phyloP scores from a whole-genome alignment of 2,888 invertebrate species.

The Fragum whitleyi region DNA sequence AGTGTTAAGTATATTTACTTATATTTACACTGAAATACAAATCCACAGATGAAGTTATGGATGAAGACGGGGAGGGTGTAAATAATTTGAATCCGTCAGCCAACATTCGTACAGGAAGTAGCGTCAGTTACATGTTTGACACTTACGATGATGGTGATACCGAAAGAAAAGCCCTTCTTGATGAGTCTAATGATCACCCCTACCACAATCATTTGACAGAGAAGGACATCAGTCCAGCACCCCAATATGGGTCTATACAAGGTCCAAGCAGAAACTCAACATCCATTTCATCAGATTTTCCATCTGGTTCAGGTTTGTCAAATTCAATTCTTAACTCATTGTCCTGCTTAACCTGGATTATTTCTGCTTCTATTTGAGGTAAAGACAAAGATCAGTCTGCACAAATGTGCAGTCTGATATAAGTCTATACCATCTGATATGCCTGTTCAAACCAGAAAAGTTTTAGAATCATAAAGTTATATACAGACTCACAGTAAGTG shows the following conservation, averaged over 20 bases:
- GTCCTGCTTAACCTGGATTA: not conserved
- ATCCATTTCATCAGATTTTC: not conserved
- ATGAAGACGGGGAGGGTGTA: not conserved
- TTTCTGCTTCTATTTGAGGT: not conserved
- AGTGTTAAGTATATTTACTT: too few species aligned
- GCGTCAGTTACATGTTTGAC: constrained; percentile 18
- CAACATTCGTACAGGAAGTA: constrained; percentile 14
- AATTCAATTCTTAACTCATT: not conserved
- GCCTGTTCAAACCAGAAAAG: too few species aligned
- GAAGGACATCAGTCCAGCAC: constrained; percentile 6
- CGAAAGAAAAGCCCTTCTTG: constrained; percentile 15
- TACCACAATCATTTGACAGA: constrained; percentile 6
- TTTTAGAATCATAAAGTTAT: not conserved
- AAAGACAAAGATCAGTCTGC: too few species aligned
- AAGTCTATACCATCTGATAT: too few species aligned
- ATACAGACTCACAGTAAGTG: too few species aligned
- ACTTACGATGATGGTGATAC: constrained; percentile 1
- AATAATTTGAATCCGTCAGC: not conserved
- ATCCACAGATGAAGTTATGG: not conserved
- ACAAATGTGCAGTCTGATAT: too few species aligned
- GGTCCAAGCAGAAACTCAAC: not conserved
- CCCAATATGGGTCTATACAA: constrained; percentile 9
- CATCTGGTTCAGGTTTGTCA: not conserved
- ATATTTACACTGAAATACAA: too few species aligned
- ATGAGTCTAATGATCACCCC: not conserved